phyloP scores from a whole-genome alignment of 2,888 invertebrate species.

The Syrista parreyssii region DNA sequence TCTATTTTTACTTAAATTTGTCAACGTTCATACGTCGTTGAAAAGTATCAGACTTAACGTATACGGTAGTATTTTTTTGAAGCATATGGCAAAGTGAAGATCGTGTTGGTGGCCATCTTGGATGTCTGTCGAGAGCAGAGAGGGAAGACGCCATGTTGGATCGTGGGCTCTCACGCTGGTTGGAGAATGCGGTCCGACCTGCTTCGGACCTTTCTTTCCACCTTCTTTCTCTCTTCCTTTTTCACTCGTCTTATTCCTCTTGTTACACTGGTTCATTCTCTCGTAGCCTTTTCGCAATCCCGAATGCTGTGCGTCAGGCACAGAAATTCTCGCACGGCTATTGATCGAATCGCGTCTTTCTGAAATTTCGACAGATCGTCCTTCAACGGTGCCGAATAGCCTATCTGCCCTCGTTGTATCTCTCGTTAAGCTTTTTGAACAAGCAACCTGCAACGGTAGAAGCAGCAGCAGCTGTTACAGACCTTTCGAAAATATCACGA shows the following conservation, averaged over 20 bases:
- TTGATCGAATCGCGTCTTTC: background rate
- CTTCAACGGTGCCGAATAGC: background rate
- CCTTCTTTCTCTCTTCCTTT: constrained; percentile 16
- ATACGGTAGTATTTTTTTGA: constrained; percentile 2
- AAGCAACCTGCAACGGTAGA: no score
- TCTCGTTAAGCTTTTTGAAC: no score
- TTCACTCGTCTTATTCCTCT: constrained; percentile 16
- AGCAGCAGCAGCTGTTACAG: no score
- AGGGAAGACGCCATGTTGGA: constrained; percentile 37
- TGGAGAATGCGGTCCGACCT: constrained; percentile 44
- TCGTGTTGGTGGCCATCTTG: constrained; percentile 35
- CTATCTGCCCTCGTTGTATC: no score
- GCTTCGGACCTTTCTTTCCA: constrained; percentile 28
- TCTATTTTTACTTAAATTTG: background rate
- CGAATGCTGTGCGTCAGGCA: background rate
- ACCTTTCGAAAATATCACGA: no score
- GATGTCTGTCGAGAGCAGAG: constrained; percentile 23
- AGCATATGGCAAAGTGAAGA: constrained; percentile 25
- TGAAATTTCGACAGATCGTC: background rate
- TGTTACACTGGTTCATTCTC: background rate
- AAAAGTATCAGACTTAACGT: background rate
- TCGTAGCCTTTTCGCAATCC: background rate
- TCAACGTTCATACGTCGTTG: background rate
- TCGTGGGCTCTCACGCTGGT: constrained; percentile 32
- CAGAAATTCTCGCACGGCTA: background rate